A percentile compares a stretch with the other conserved stretches of the same genome.
Evolutionary conservation across 2,113 vertebrate species (phyloP).

Genomic region (Forbesichthys agassizii): DNA sequence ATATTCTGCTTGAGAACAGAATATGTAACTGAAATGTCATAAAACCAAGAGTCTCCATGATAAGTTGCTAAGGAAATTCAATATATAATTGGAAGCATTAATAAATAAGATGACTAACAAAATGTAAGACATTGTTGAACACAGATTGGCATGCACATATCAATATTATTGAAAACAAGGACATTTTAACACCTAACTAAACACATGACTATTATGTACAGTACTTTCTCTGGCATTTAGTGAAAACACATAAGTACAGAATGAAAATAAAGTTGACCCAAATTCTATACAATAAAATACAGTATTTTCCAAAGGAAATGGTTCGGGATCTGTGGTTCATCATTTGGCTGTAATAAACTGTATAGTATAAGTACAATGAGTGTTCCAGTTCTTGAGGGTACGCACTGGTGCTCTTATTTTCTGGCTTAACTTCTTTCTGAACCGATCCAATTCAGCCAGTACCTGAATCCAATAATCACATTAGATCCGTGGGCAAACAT

Average conservation of each 20-base stretch:
- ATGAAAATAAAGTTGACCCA: constrained; percentile 22
- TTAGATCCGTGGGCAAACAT: too few species aligned
- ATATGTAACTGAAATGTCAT: constrained; percentile 45
- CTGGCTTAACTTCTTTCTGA: neutral
- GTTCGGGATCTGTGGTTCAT: constrained; percentile 4
- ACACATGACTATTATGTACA: constrained; percentile 34
- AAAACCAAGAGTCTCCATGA: constrained; percentile 49
- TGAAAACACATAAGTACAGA: constrained; percentile 59
- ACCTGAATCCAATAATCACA: too few species aligned
- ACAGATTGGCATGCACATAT: constrained; percentile 44
- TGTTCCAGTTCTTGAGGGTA: neutral
- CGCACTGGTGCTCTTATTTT: neutral
- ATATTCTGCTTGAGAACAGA: neutral
- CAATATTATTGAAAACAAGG: constrained; percentile 18
- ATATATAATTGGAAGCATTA: constrained; percentile 32
- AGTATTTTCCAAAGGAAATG: constrained; percentile 27
- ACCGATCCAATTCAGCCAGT: too few species aligned
- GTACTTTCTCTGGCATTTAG: constrained; percentile 47
- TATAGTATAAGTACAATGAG: neutral
- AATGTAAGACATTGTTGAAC: constrained; percentile 10
- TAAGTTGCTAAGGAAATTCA: constrained; percentile 33
- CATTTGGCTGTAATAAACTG: constrained; percentile 11
- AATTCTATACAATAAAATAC: constrained; percentile 57
- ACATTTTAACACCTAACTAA: constrained; percentile 9
- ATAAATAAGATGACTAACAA: constrained; percentile 65